Evolutionary conservation across 2,797 vertebrate genomes (phyloP), one percentile per base, ranked within the genome.

Genomic region (Mormyrus hasselquistii): DNA sequence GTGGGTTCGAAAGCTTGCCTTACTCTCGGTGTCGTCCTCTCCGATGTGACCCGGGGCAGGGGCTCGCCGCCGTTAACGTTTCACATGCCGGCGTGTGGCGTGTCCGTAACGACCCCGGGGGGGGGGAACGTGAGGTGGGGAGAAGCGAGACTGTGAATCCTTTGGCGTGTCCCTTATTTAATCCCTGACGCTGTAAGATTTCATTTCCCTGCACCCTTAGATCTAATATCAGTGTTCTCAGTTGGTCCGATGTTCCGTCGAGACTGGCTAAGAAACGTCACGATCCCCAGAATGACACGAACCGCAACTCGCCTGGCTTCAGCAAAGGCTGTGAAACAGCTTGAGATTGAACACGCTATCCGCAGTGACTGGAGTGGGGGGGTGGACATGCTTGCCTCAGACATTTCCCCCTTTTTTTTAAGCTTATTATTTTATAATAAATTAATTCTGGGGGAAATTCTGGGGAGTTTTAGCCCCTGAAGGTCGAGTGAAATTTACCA

Each of bases 61-160:
- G 88, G 47, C 49, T 88, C 34, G 87, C 89, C 1, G 55, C 19
- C 69, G 50, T 88, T 55, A 83, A 14, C 52, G 90, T 90, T 88
- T 88, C 88, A 47, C 82, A 89, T 53, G 88, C 12, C 53, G 0
- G 53, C 53, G 7, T 25, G n/a, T 8, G 62, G 8, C 25, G 44
- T 34, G 65, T 85, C 87, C 84, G 49, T 8, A 88, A 22, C 14
- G 8, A 79, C 86, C 83, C 57, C 85, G 25, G 25, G 25, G 25
- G 25, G 25, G 19, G 76, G 49, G 89, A 89, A 82, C 55, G 87
- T 62, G 87, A 90, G 87, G 90, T 65, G 89, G 92, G 92, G 92
- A 93, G 93, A 92, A 93, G 92, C 91, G 92, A 95, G 93, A 96
- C 96, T 96, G 96, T 96, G 95, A 96, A 96, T 93, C 94, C 94